Percentiles rank a stretch among this genome's conserved stretches.
Conservation (phyloP, 2,888 invertebrate genomes). For the Acrocera orbiculus region DNA sequence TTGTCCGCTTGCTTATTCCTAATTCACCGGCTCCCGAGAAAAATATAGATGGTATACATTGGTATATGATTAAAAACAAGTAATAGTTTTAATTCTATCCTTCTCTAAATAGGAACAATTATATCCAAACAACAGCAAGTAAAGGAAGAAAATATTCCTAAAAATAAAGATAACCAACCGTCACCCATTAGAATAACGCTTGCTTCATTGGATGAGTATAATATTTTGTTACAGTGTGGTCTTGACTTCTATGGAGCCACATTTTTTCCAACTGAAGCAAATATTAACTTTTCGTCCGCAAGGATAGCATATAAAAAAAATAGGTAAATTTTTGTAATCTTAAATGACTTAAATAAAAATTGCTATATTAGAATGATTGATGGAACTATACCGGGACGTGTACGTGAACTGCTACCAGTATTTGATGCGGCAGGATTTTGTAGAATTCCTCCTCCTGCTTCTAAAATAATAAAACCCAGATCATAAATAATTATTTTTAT, state of each 20-base stretch:
- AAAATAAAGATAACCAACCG: conserved; percentile 38
- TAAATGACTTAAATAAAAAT: not conserved
- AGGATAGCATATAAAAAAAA: conserved; percentile 36
- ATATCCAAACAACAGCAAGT: conserved; percentile 32
- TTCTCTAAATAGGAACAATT: conserved; percentile 26
- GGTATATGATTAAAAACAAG: not conserved
- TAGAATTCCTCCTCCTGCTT: conserved; percentile 64
- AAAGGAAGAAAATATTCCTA: conserved; percentile 25
- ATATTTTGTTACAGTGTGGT: conserved; percentile 62
- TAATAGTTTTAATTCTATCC: not conserved
- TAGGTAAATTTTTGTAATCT: conserved; percentile 17
- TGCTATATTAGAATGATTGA: conserved; percentile 39
- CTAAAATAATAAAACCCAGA: conserved; percentile 51
- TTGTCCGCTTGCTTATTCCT: conserved; percentile 44
- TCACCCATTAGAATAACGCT: conserved; percentile 55
- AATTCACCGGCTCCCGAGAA: conserved; percentile 17
- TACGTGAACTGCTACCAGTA: conserved; percentile 58
- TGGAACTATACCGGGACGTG: conserved; percentile 48
- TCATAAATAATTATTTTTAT: conserved; percentile 9
- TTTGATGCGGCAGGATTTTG: conserved; percentile 74
- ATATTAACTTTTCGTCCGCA: conserved; percentile 44
- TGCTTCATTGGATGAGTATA: conserved; percentile 58
- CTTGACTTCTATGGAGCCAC: conserved; percentile 77
- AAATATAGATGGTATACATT: conserved; percentile 21
- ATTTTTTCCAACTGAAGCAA: conserved; percentile 69